phyloP scores from a whole-genome alignment of 2,888 invertebrate species.

The Xestobium rufovillosum region DNA sequence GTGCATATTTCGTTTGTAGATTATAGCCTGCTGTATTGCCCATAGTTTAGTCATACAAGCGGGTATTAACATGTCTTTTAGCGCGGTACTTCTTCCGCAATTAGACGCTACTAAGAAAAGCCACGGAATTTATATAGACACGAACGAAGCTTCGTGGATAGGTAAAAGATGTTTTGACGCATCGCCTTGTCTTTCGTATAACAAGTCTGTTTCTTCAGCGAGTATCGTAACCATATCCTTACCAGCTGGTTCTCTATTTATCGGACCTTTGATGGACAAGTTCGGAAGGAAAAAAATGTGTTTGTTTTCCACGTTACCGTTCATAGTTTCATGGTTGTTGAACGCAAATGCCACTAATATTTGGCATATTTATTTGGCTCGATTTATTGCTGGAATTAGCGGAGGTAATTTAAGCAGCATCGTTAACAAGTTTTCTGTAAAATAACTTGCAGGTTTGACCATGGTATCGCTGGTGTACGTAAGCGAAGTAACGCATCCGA shows the following conservation, averaged over 20 bases:
- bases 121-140: conserved; percentile 40
- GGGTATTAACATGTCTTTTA: conserved; percentile 53
- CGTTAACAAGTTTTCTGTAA: conserved; percentile 5
- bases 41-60: conserved; percentile 48
- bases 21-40: conserved; percentile 43
- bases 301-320: conserved; percentile 43
- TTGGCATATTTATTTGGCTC: conserved; percentile 44
- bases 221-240: conserved; percentile 50
- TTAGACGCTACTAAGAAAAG: conserved; percentile 38
- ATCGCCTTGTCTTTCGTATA: background rate
- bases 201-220: conserved; percentile 38
- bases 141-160: conserved; percentile 50
- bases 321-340: conserved; percentile 45
- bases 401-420: conserved; percentile 37
- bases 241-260: conserved; percentile 47
- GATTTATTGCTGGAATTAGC: conserved; percentile 48
- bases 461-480: conserved; percentile 50
- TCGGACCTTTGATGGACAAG: conserved; percentile 51
- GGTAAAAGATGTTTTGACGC: conserved; percentile 37
- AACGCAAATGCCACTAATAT: conserved; percentile 42
- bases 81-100: conserved; percentile 49
- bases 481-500: conserved; percentile 50
- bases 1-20: conserved; percentile 30
- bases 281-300: conserved; percentile 47
- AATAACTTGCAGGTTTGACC: conserved; percentile 48